A percentile compares a stretch with the other conserved stretches of the same genome.
Conservation (phyloP, 2,113 vertebrate species). For the Albula goreensis region DNA sequence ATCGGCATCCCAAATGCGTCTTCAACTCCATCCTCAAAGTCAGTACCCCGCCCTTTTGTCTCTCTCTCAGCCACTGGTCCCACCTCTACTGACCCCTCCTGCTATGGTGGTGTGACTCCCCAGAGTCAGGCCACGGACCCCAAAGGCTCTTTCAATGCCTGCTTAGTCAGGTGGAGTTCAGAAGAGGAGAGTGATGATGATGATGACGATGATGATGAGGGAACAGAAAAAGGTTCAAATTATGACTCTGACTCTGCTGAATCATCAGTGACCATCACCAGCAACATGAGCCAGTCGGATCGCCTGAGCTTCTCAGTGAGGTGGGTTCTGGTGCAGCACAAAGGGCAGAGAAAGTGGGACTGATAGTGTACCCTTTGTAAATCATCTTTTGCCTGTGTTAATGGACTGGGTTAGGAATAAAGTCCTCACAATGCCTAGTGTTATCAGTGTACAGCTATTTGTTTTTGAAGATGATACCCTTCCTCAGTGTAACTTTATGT, state of each 20-base stretch:
- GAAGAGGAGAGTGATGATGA: constrained; percentile 48
- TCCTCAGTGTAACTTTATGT: background rate
- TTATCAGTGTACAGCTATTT: background rate
- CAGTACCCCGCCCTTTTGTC: background rate
- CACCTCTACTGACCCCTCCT: constrained; percentile 22
- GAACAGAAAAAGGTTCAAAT: constrained; percentile 64
- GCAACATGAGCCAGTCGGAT: constrained; percentile 68
- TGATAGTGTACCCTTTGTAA: background rate
- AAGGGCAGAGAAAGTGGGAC: background rate
- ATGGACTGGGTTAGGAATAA: background rate
- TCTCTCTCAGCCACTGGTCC: background rate
- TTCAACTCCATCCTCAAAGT: background rate
- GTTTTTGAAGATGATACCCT: background rate
- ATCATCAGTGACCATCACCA: constrained; percentile 70
- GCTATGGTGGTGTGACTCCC: background rate
- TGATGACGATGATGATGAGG: constrained; percentile 17
- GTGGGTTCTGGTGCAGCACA: background rate
- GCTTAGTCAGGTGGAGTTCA: constrained; percentile 56
- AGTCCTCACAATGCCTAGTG: background rate
- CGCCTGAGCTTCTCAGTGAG: constrained; percentile 64
- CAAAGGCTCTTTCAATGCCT: constrained; percentile 23
- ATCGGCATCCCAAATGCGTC: background rate
- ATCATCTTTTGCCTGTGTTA: background rate
- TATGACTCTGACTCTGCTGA: constrained; percentile 72
- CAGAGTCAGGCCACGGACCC: constrained; percentile 17